Conservation (phyloP, 2,888 invertebrate genomes). For the Crocallis elinguaria region DNA sequence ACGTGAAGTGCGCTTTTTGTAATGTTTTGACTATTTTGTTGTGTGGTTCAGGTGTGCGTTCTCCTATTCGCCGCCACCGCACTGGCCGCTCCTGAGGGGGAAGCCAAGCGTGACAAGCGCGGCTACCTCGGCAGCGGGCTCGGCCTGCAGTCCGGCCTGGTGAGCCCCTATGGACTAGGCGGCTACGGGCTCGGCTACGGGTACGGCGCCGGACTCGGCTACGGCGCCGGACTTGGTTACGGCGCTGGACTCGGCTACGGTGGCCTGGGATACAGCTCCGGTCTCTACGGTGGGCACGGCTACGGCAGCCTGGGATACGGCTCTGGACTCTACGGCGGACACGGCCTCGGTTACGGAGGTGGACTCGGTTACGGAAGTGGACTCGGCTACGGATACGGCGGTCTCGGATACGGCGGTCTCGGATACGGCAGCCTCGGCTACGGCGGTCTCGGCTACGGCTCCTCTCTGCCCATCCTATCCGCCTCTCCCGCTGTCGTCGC, state of each 20-base stretch:
- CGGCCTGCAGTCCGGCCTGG: not conserved
- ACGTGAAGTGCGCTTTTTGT: too few relatives aligned
- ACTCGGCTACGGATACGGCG: conserved; percentile 22
- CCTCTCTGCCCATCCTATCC: conserved; percentile 39
- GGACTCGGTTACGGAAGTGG: conserved; percentile 20
- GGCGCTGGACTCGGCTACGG: conserved; percentile 12
- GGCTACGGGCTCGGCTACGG: conserved; percentile 31
- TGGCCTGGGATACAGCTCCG: conserved; percentile 24
- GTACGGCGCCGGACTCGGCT: conserved; percentile 30
- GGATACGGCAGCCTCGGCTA: conserved; percentile 20
- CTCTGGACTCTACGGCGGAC: conserved; percentile 22
- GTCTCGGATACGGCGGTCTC: conserved; percentile 18
- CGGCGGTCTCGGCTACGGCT: conserved; percentile 3
- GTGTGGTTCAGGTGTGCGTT: conserved; percentile 44
- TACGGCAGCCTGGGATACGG: conserved; percentile 33
- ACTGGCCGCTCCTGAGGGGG: conserved; percentile 42
- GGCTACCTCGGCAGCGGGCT: conserved; percentile 29
- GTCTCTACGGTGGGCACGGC: conserved; percentile 29
- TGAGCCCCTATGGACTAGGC: conserved; percentile 21
- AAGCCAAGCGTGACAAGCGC: conserved; percentile 57
- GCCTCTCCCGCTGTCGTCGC: conserved; percentile 27
- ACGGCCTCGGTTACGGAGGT: conserved; percentile 22
- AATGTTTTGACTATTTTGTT: not conserved
- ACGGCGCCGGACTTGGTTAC: conserved; percentile 29
- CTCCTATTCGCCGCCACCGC: conserved; percentile 47